phyloP scores from a whole-genome alignment of 2,888 invertebrate species.

The Rhopalosiphum nymphaeae region DNA sequence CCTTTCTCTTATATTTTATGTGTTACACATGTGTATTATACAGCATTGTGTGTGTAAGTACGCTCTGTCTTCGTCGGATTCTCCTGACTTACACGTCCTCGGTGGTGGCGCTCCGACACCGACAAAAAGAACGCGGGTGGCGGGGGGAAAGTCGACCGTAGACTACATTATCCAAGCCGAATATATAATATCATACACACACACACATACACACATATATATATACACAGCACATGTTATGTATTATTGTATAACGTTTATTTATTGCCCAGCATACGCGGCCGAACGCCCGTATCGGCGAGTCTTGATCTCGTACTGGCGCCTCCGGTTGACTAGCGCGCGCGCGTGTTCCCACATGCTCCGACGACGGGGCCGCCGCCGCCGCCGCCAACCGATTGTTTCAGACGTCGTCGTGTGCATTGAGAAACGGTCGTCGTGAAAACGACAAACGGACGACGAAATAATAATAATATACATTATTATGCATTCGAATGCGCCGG shows the following conservation, averaged over 20 bases:
- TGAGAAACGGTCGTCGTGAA: background rate
- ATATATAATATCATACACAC: constrained; percentile 2
- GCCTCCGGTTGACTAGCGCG: constrained; percentile 24
- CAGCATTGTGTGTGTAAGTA: background rate
- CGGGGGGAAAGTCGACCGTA: constrained; percentile 1
- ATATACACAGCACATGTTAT: background rate
- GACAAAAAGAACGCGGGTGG: constrained; percentile 19
- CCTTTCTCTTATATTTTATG: background rate
- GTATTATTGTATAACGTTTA: constrained; percentile 42
- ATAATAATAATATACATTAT: constrained; percentile 27
- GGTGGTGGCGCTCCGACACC: constrained; percentile 46
- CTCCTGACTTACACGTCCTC: background rate
- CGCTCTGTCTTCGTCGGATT: background rate
- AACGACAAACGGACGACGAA: background rate
- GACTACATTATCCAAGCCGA: constrained; percentile 15
- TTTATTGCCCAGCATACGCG: constrained; percentile 35
- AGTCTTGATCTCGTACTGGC: constrained; percentile 62
- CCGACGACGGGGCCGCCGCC: background rate
- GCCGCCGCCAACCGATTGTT: constrained; percentile 35
- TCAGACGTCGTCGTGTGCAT: constrained; percentile 9
- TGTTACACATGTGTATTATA: background rate
- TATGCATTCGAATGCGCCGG: background rate
- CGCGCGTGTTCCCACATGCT: constrained; percentile 14
- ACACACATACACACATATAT: background rate
- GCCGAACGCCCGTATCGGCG: constrained; percentile 42